Conservation (phyloP, 1,140 invertebrate genomes). For the Penaeus indicus region DNA sequence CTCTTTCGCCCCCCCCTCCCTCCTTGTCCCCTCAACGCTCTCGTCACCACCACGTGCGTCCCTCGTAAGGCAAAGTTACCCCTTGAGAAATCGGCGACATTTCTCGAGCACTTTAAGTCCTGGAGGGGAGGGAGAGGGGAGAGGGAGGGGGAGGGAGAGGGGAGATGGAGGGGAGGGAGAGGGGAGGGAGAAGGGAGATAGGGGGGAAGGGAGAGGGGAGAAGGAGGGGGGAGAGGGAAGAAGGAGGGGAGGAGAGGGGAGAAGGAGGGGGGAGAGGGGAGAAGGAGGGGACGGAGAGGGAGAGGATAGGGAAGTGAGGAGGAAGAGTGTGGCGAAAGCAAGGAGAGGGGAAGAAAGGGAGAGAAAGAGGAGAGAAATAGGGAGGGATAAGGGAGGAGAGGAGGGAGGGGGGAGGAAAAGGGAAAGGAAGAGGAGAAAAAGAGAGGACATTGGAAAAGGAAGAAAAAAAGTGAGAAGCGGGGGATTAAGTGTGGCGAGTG, state of each 20-base stretch:
- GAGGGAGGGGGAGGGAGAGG: background rate
- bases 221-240: background rate
- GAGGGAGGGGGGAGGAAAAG: background rate
- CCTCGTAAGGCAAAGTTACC: too few species aligned
- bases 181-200: background rate
- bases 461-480: too few species aligned
- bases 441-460: too few species aligned
- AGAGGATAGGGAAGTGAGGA: background rate
- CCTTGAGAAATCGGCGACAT: too few species aligned
- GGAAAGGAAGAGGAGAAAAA: background rate
- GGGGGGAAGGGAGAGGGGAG: background rate
- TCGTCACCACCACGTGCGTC: too few species aligned
- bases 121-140: too few species aligned
- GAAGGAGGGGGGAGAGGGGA: background rate
- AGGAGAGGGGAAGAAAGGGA: background rate
- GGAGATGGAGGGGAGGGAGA: background rate
- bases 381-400: background rate
- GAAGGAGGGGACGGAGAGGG: background rate
- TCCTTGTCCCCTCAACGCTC: background rate
- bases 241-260: background rate
- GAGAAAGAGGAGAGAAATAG: background rate
- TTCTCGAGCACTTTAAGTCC: too few species aligned
- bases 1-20: background rate
- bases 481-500: too few species aligned
- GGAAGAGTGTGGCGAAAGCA: background rate